Evolutionary conservation across 2,113 vertebrate species (phyloP).

Genomic region (Limanda limanda): DNA sequence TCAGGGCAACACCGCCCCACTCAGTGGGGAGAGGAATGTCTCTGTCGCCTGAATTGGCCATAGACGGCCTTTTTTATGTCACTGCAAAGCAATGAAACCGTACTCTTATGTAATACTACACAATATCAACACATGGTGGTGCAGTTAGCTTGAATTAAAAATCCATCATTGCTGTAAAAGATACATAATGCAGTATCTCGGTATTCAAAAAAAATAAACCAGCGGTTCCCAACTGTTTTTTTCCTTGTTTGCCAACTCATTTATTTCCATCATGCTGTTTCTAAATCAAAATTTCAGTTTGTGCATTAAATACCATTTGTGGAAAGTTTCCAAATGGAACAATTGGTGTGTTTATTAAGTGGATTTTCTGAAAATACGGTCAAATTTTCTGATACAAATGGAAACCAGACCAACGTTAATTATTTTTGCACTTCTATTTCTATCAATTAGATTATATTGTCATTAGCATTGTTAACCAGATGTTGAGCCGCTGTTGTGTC

Average conservation of each 20-base stretch:
- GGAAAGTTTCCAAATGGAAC: too few relatives aligned
- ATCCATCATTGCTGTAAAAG: neutral
- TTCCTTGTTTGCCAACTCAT: neutral
- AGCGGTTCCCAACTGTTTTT: neutral
- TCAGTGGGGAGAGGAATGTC: constrained; percentile 29
- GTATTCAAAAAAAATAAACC: neutral
- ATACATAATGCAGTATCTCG: neutral
- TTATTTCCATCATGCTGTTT: too few relatives aligned
- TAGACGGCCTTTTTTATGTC: constrained; percentile 29
- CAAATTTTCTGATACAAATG: neutral
- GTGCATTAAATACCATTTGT: too few relatives aligned
- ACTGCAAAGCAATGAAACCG: constrained; percentile 13
- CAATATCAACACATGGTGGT: neutral
- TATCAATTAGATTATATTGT: too few relatives aligned
- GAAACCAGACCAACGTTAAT: too few relatives aligned
- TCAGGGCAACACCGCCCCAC: constrained; percentile 22
- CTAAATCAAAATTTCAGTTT: too few relatives aligned
- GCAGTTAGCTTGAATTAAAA: neutral
- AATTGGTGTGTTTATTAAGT: too few relatives aligned
- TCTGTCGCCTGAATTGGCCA: constrained; percentile 23
- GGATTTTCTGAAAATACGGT: neutral
- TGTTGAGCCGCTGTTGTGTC: too few relatives aligned
- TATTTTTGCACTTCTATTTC: too few relatives aligned
- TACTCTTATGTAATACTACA: neutral
- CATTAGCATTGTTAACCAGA: too few relatives aligned